These are phyloP conservation scores for Stichopus horrens DNA, from an alignment of 53 echinoderm and acorn worm species.

Conservation along the genomic window DNA sequence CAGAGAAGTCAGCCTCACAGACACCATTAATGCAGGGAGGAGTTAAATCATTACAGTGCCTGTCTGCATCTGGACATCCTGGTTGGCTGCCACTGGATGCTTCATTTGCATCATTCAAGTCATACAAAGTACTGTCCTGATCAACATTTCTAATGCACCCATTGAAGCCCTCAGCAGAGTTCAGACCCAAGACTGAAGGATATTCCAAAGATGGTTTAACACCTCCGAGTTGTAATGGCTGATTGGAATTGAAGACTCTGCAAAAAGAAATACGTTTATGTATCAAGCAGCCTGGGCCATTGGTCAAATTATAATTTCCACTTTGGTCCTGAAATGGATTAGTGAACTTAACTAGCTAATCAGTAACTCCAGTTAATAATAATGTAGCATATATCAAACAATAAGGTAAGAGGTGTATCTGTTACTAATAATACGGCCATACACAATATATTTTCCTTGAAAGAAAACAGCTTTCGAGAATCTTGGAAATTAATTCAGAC, in stretches of 20 bases:
- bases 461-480: no score
- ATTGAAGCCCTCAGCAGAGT: constrained; percentile 54
- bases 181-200: constrained; percentile 30
- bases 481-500: no score
- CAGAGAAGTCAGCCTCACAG: constrained; percentile 67
- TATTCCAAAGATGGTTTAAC: constrained; percentile 52
- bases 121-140: constrained; percentile 79
- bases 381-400: no score
- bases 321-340: not conserved
- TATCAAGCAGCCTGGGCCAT: not conserved
- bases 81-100: constrained; percentile 48
- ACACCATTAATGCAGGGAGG: constrained; percentile 74
- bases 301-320: not conserved
- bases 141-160: constrained; percentile 87
- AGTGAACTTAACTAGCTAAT: no score
- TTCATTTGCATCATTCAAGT: constrained; percentile 58
- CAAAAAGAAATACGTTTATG: not conserved
- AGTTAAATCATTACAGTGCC: constrained; percentile 47
- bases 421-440: no score
- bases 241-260: constrained; percentile 80
- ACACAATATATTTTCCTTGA: no score
- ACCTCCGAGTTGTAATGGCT: constrained; percentile 89
- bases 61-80: constrained; percentile 75
- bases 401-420: no score
- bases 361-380: no score